phyloP scores from a whole-genome alignment of 2,797 vertebrate species.

The Acrossocheilus fasciatus region DNA sequence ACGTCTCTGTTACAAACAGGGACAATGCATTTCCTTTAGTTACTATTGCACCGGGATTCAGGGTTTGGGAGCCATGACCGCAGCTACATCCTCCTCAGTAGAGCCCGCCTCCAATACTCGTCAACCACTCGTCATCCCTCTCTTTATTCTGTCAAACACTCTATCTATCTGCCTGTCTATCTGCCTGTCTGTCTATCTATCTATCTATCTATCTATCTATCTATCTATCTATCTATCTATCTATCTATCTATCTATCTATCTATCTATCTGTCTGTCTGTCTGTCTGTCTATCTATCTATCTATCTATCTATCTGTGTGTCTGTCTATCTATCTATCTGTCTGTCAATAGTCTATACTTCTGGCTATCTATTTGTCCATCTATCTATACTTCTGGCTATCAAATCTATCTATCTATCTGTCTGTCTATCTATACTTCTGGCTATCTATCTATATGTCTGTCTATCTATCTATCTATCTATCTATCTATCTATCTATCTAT shows the following conservation, averaged over 20 bases:
- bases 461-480: neutral
- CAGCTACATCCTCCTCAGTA: neutral
- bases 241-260: neutral
- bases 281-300: neutral
- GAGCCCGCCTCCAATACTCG: neutral
- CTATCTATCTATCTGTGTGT: neutral
- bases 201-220: neutral
- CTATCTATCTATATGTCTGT: neutral
- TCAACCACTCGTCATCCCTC: conserved; percentile 2
- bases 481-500: too few relatives aligned
- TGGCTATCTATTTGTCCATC: neutral
- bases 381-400: neutral
- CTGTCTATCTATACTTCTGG: too few relatives aligned
- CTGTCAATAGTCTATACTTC: too few relatives aligned
- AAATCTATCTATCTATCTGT: neutral
- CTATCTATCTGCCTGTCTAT: neutral
- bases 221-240: neutral
- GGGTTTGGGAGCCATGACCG: conserved; percentile 16
- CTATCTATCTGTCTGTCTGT: neutral
- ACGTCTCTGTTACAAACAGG: neutral
- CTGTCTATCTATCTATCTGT: neutral
- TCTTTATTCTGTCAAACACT: neutral
- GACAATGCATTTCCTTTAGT: neutral
- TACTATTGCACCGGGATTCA: conserved; percentile 18
- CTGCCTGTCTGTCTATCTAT: neutral